These are phyloP conservation scores for Intellagama lesueurii DNA, from an alignment of 2,797 vertebrate species.

Conservation along the genomic window DNA sequence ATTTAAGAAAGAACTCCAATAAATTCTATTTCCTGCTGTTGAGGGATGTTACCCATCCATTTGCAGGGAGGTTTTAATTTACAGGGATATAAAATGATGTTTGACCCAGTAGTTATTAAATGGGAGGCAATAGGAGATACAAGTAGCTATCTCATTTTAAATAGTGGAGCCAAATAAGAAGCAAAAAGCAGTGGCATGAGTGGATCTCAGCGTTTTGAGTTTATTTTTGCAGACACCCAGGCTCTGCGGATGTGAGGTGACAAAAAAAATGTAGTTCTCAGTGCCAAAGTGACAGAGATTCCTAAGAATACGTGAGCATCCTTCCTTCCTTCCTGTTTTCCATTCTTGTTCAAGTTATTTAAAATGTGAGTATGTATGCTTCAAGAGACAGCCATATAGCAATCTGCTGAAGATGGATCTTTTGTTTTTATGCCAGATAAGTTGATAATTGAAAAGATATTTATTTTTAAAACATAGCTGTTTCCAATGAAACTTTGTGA, in stretches of 20 bases:
- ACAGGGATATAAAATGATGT: slow-evolving; percentile 65
- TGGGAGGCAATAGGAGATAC: slow-evolving; percentile 48
- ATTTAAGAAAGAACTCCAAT: slow-evolving; percentile 59
- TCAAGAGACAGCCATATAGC: background rate
- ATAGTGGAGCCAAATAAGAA: background rate
- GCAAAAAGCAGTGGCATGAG: background rate
- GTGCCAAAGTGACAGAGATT: slow-evolving; percentile 15
- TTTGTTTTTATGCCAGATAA: background rate
- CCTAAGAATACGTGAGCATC: slow-evolving; percentile 6
- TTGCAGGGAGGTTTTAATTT: slow-evolving; percentile 71
- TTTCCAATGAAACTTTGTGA: background rate
- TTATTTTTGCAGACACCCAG: background rate
- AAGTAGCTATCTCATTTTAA: slow-evolving; percentile 4
- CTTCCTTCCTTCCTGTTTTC: background rate
- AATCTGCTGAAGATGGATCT: background rate
- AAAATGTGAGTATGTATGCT: background rate
- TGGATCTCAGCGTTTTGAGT: slow-evolving; percentile 14
- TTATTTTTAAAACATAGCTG: background rate
- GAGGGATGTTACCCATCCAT: slow-evolving; percentile 67
- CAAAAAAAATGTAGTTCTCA: background rate
- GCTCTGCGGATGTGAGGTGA: background rate
- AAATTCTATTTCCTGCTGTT: slow-evolving; percentile 73
- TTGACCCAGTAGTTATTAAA: slow-evolving; percentile 64
- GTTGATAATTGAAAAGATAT: background rate
- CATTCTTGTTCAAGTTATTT: slow-evolving; percentile 3